A percentile compares a stretch with the other conserved stretches of the same genome.
These are phyloP conservation scores for Meliscaeva auricollis DNA, from an alignment of 2,888 invertebrate species.

Conservation along the genomic window DNA sequence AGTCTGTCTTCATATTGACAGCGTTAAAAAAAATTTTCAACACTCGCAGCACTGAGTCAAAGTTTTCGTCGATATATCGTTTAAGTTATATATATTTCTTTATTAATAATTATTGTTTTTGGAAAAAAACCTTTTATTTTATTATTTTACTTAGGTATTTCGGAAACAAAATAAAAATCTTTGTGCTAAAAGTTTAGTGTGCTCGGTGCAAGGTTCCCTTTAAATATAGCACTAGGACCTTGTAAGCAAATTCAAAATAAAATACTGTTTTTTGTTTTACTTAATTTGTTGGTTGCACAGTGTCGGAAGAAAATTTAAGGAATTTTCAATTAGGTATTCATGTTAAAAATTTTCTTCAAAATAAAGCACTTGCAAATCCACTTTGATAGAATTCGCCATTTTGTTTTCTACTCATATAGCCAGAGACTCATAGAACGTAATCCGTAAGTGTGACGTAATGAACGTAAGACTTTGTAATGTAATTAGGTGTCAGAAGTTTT, in stretches of 20 bases:
- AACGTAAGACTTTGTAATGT: not conserved
- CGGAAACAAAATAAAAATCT: slow-evolving; percentile 17
- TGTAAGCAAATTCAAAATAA: not conserved
- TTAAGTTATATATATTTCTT: not conserved
- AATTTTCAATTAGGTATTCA: slow-evolving; percentile 15
- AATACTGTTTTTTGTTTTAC: not conserved
- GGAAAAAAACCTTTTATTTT: not conserved
- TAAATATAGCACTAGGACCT: not conserved
- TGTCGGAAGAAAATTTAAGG: not conserved
- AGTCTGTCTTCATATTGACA: slow-evolving; percentile 11
- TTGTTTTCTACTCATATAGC: slow-evolving; percentile 46
- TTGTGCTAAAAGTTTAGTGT: slow-evolving; percentile 36
- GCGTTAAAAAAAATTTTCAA: not conserved
- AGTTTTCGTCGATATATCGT: not conserved
- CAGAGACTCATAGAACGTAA: slow-evolving; percentile 2
- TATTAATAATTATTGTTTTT: not conserved
- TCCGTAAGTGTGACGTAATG: too few species aligned
- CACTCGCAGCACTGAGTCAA: not conserved
- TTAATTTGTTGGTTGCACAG: not conserved
- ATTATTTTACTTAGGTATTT: not conserved
- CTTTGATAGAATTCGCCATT: slow-evolving; percentile 65
- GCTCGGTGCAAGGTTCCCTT: not conserved
- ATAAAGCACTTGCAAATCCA: slow-evolving; percentile 64
- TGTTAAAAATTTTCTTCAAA: slow-evolving; percentile 49
- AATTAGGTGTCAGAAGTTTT: not conserved